phyloP scores from a whole-genome alignment of 2,113 vertebrate species.

The Pangasianodon hypophthalmus region DNA sequence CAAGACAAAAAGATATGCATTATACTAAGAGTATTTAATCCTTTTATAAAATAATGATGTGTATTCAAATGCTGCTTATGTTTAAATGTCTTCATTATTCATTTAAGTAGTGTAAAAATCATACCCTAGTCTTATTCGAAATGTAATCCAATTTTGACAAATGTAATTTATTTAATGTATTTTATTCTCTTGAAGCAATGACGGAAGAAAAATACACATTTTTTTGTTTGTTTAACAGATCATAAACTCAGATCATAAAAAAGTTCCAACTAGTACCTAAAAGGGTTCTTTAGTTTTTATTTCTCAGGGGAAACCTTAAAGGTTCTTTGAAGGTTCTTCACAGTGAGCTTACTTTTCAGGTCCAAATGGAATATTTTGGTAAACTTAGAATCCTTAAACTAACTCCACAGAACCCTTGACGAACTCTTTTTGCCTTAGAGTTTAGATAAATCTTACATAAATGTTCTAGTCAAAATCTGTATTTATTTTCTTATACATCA shows the following conservation, averaged over 20 bases:
- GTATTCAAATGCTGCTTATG: conserved; percentile 6
- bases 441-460: neutral
- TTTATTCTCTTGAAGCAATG: neutral
- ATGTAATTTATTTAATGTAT: conserved; percentile 5
- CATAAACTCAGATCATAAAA: neutral
- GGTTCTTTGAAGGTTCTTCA: neutral
- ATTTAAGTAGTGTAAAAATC: conserved; percentile 42
- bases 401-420: neutral
- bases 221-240: neutral
- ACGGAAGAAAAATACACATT: neutral
- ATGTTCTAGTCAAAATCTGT: neutral
- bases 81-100: conserved; percentile 33
- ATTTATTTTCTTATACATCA: neutral
- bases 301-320: neutral
- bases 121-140: neutral
- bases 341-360: neutral
- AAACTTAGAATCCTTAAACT: neutral
- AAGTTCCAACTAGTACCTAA: neutral
- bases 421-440: neutral
- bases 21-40: conserved; percentile 4
- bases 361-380: neutral
- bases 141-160: neutral
- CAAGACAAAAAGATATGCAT: neutral
- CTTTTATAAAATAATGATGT: neutral
- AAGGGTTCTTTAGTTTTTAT: neutral